phyloP scores from a whole-genome alignment of 2,888 invertebrate species.

The Phyllotreta cruciferae region DNA sequence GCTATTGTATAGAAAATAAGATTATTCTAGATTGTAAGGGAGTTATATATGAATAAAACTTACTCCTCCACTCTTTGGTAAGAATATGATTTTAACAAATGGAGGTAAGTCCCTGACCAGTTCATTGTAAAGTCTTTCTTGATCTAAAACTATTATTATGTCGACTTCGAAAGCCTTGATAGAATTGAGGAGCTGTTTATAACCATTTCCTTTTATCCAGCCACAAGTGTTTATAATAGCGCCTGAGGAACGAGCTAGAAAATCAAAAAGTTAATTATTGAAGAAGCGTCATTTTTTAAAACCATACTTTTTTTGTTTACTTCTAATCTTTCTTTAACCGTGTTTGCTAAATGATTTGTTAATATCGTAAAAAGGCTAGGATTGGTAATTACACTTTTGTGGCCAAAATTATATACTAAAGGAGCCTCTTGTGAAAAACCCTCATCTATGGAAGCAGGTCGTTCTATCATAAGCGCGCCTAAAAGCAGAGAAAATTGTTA shows the following conservation, averaged over 20 bases:
- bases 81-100: conserved; percentile 81
- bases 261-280: conserved; percentile 18
- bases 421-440: conserved; percentile 95
- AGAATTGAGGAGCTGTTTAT: conserved; percentile 83
- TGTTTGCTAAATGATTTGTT: conserved; percentile 84
- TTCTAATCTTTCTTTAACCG: conserved; percentile 83
- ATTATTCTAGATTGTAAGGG: no score
- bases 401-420: conserved; percentile 92
- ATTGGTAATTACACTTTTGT: conserved; percentile 79
- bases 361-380: conserved; percentile 83
- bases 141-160: conserved; percentile 93
- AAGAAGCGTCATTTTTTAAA: not conserved
- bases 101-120: conserved; percentile 91
- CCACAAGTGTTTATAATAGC: conserved; percentile 97
- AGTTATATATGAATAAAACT: no score
- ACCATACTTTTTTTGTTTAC: conserved; percentile 82
- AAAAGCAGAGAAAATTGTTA: conserved; percentile 37
- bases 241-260: conserved; percentile 81
- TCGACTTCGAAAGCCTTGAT: conserved; percentile 96
- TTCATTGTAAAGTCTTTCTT: conserved; percentile 95
- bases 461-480: conserved; percentile 87
- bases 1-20: no score
- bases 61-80: conserved; percentile 91
- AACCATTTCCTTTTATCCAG: conserved; percentile 94
- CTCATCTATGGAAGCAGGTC: conserved; percentile 93